A percentile compares a stretch with the other conserved stretches of the same genome.
phyloP scores from a whole-genome alignment of 2,888 invertebrate species.

The Heliconius cydno region DNA sequence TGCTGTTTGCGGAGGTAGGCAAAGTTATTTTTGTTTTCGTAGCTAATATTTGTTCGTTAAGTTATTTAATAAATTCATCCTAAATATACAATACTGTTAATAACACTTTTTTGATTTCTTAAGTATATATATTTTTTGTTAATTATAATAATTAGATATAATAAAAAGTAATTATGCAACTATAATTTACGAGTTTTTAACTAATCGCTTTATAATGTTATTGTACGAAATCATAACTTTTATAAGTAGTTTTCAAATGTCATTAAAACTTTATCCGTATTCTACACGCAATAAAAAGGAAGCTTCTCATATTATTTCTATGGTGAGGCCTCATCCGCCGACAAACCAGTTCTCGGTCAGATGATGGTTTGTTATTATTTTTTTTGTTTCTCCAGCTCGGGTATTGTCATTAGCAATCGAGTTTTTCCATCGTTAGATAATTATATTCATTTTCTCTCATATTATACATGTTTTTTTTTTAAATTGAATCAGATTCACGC shows the following conservation, averaged over 20 bases:
- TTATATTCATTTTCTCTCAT: background rate
- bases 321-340: constrained; percentile 63
- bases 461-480: background rate
- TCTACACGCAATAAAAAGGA: constrained; percentile 62
- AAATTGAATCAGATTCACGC: background rate
- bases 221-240: background rate
- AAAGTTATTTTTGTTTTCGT: constrained; percentile 60
- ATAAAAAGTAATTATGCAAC: background rate
- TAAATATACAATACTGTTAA: background rate
- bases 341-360: constrained; percentile 73
- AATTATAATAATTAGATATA: background rate
- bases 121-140: background rate
- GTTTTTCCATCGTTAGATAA: constrained; percentile 16
- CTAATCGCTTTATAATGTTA: background rate
- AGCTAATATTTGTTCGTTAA: constrained; percentile 29
- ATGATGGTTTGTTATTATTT: constrained; percentile 79
- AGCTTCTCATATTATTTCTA: constrained; percentile 66
- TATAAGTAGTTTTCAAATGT: constrained; percentile 13
- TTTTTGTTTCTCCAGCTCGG: constrained; percentile 60
- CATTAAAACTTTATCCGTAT: constrained; percentile 53
- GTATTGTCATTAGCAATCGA: constrained; percentile 47
- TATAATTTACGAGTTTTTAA: background rate
- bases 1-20: constrained; percentile 75
- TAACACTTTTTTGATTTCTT: background rate
- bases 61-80: background rate